Evolutionary conservation across 2,797 vertebrate species (phyloP).

Genomic region (Hemitrygon akajei): DNA sequence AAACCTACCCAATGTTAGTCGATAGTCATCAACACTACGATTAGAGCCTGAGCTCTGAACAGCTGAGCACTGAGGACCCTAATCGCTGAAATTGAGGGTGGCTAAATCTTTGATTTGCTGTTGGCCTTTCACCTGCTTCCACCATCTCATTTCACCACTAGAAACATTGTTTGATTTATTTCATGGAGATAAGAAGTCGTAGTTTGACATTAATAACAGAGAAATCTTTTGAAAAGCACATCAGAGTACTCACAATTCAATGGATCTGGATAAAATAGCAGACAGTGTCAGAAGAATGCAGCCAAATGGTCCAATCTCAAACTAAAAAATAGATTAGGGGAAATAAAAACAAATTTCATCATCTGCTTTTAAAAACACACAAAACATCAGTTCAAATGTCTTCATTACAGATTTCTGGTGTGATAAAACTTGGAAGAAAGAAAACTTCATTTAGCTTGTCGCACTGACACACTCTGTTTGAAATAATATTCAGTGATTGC

Average conservation of each 20-base stretch:
- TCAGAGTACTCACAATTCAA: conserved; percentile 66
- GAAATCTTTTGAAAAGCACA: neutral
- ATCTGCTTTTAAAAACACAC: neutral
- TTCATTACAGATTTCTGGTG: neutral
- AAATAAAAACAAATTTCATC: conserved; percentile 23
- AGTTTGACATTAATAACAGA: neutral
- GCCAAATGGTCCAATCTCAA: conserved; percentile 71
- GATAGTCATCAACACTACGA: neutral
- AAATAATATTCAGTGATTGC: neutral
- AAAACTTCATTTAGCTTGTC: neutral
- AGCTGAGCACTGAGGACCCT: too few relatives aligned
- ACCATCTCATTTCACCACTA: neutral
- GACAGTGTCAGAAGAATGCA: conserved; percentile 81
- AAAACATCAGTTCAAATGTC: neutral
- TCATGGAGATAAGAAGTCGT: neutral
- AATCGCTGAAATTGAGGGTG: neutral
- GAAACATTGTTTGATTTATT: neutral
- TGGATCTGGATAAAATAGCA: conserved; percentile 77
- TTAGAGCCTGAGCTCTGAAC: too few relatives aligned
- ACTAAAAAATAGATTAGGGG: conserved; percentile 56
- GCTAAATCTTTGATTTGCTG: neutral
- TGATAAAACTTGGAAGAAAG: neutral
- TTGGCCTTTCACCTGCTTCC: neutral
- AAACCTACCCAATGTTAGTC: neutral
- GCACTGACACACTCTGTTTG: neutral